Evolutionary conservation across 2,888 invertebrate species (phyloP), one percentile per base, ranked within the genome.

Genomic region (Sarcophaga caerulescens): DNA sequence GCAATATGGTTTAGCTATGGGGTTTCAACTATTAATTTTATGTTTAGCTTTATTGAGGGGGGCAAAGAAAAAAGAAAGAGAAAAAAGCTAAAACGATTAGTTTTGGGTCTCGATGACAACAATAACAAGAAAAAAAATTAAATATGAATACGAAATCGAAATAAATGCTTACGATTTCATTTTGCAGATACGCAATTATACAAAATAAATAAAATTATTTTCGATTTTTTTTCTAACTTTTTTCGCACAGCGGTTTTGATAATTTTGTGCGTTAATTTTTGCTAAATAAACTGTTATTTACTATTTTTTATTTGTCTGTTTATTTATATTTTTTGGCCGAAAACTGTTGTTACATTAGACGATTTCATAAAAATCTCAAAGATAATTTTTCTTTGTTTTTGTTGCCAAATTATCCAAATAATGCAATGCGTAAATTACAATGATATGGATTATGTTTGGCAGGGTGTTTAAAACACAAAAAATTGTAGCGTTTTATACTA

Each of bases 91-190:
- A 69, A 59, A 52, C 73, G 14, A 80, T 73, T 73, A 62, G 47
- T 81, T 52, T 52, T 35, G 59, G 35, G 78, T 71, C 23, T 78
- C 73, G 78, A 78, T 74, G 68, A 83, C 63, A 75, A 75, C 70
- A 69, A 57, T 45, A 82, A 77, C 76, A 71, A 59, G 82, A 82
- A 45, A 68, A 68, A n/a, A 68, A 63, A 83, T 73, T 35, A 66
- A 44, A 66, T 35, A 35, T 8, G 8, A 35, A 35, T 35, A 35
- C 35, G 35, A 35, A 35, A 35, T 35, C 14, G 52, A 81, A 79
- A 82, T 79, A 82, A 83, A 74, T 85, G 85, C 83, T 85, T 85
- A 81, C 85, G 79, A 85, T 85, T 80, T 85, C 80, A 77, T 80
- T 83, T 83, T 47, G 63, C 57, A 83, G 44, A 85, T 79, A 83